These are phyloP conservation scores for Struthio camelus DNA, from an alignment of 2,113 vertebrate species.

Conservation along the genomic window DNA sequence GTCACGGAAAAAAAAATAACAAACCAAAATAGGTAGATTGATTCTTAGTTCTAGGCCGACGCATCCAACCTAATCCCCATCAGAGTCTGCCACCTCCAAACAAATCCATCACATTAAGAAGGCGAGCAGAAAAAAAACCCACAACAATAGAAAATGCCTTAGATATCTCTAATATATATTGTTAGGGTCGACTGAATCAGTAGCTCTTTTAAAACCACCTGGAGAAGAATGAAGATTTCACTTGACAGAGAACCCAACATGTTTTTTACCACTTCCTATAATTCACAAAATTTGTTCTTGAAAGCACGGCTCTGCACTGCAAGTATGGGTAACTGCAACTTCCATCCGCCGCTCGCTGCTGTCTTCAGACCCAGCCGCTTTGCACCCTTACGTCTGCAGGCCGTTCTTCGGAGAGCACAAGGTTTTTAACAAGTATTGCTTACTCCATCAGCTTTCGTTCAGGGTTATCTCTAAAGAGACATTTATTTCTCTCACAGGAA, in stretches of 20 bases:
- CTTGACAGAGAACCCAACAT: neutral
- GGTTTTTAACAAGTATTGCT: neutral
- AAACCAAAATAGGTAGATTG: neutral
- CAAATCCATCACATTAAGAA: neutral
- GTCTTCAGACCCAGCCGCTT: neutral
- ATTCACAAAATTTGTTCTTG: neutral
- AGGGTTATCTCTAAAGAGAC: neutral
- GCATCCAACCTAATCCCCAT: neutral
- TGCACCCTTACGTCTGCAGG: neutral
- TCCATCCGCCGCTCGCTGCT: neutral
- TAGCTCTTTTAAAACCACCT: neutral
- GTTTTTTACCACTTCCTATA: neutral
- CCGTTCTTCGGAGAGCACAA: neutral
- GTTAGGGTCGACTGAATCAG: neutral
- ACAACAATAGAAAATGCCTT: neutral
- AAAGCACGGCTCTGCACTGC: neutral
- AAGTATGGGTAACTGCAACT: neutral
- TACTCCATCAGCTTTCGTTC: neutral
- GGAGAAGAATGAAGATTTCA: neutral
- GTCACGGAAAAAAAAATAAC: rapidly evolving
- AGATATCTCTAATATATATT: neutral
- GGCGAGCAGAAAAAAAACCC: neutral
- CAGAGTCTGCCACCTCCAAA: neutral
- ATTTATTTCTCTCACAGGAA: neutral
- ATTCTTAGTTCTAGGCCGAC: neutral